Conservation (phyloP, 2,797 vertebrate genomes). For the Poeciliopsis paucimaculata region DNA sequence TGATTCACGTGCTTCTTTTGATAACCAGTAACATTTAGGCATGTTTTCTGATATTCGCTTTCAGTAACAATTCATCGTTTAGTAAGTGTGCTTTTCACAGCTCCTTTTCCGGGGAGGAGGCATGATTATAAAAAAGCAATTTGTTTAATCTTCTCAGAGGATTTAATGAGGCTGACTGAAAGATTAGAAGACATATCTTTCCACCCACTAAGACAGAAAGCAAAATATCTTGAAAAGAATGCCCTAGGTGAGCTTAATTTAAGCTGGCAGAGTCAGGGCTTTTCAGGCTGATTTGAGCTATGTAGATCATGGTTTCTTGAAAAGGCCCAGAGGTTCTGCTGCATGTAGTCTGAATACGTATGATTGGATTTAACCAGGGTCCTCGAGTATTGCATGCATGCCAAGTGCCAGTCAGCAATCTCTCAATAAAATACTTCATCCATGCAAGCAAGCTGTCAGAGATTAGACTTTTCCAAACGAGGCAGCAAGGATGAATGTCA, state of each 20-base stretch:
- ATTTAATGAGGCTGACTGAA: slow-evolving; percentile 70
- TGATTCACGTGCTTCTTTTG: background rate
- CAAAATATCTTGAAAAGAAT: slow-evolving; percentile 64
- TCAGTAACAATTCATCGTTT: slow-evolving; percentile 16
- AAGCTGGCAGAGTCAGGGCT: slow-evolving; percentile 55
- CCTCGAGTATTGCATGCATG: slow-evolving; percentile 38
- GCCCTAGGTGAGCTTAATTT: slow-evolving; percentile 68
- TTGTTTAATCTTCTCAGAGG: slow-evolving; percentile 72
- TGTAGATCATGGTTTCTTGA: slow-evolving; percentile 40
- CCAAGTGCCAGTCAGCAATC: slow-evolving; percentile 33
- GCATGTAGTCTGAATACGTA: slow-evolving; percentile 44
- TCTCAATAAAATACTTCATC: slow-evolving; percentile 64
- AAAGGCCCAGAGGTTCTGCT: slow-evolving; percentile 48
- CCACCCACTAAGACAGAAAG: slow-evolving; percentile 47
- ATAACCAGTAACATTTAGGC: slow-evolving; percentile 4
- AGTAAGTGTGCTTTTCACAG: slow-evolving; percentile 48
- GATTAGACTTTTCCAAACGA: slow-evolving; percentile 68
- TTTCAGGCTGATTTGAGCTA: slow-evolving; percentile 54
- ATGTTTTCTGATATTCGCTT: slow-evolving; percentile 23
- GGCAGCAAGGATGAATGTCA: slow-evolving; percentile 72
- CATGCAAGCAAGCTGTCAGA: slow-evolving; percentile 59
- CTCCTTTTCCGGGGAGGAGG: slow-evolving; percentile 46
- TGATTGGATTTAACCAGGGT: slow-evolving; percentile 58
- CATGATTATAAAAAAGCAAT: slow-evolving; percentile 69
- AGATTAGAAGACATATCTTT: slow-evolving; percentile 71